Evolutionary conservation across 2,797 vertebrate genomes (phyloP), one percentile per base, ranked within the genome.

Genomic region (Sphenodon punctatus): DNA sequence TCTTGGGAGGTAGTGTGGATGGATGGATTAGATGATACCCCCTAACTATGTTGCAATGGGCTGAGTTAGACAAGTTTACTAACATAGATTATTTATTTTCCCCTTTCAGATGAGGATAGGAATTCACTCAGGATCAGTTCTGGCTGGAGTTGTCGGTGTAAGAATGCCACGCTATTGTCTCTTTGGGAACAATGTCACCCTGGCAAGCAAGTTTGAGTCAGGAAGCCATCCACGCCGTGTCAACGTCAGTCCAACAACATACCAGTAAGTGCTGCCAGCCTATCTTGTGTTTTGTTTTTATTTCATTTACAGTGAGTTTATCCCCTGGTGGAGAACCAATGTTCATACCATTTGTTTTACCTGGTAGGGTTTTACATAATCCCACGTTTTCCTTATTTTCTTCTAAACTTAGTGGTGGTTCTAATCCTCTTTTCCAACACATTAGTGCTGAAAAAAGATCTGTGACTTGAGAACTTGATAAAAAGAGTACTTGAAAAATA

Each of bases 161-260:
- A 97, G 97, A 94, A 99, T 99, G 98, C 98, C 98, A 1, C 96
- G 98, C 39, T 99, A 99, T 60, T 99, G 98, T 88, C 96, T 99
- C 63, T 99, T 99, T 68, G 98, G 98, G 80, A 99, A 99, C 95
- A 99, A 99, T 4, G 98, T 99, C 93, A 99, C 98, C 7, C 96
- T 99, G 67, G 98, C 98, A 71, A 99, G 98, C 97, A 99, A 99
- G 93, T 99, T 99, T 9, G 98, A 99, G 91, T 99, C 98, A 1
- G 98, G 98, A 87, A 99, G 98, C 90, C 98, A 98, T 80, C 98
- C 98, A 2, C 97, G 98, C 36, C 97, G 97, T 79, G 98, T 99
- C 94, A 99, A 99, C 6, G 95, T 99, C 87, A 99, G 98, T 89
- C 99, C 99, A 14, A 99, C 98, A 41, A 98, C 98, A 2, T 97